phyloP scores from a whole-genome alignment of 2,888 invertebrate genomes.

The Synanthedon formicaeformis region DNA sequence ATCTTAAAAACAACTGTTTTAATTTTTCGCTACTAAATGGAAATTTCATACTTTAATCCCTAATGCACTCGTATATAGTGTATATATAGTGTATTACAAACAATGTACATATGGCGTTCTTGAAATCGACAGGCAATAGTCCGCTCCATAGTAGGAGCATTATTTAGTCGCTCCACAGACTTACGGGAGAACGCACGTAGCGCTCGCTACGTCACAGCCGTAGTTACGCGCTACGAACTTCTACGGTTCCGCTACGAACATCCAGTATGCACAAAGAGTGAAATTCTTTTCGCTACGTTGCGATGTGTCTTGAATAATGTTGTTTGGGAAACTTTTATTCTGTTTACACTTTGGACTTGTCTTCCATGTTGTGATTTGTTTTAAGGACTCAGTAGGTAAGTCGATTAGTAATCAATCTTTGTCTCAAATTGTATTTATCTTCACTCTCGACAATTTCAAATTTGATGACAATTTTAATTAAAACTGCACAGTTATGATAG shows the following conservation, averaged over 20 bases:
- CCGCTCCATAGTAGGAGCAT: slow-evolving; percentile 12
- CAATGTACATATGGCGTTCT: slow-evolving; percentile 51
- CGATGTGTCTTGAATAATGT: slow-evolving; percentile 63
- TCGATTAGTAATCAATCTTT: slow-evolving; percentile 8
- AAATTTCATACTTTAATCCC: too few species aligned
- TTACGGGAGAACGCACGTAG: slow-evolving; percentile 39
- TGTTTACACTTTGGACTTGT: slow-evolving; percentile 66
- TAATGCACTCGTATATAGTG: neutral
- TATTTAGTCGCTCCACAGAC: slow-evolving; percentile 40
- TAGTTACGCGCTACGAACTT: slow-evolving; percentile 27
- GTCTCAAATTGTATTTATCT: neutral
- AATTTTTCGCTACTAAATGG: too few species aligned
- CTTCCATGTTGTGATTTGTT: slow-evolving; percentile 68
- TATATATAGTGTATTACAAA: neutral
- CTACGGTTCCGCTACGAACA: slow-evolving; percentile 15
- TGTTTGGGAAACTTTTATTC: slow-evolving; percentile 63
- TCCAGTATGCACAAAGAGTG: slow-evolving; percentile 24
- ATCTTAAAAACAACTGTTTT: too few species aligned
- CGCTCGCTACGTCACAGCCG: slow-evolving; percentile 25
- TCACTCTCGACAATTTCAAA: neutral
- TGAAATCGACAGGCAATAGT: slow-evolving; percentile 22
- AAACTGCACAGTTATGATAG: slow-evolving; percentile 5
- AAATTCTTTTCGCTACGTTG: slow-evolving; percentile 34
- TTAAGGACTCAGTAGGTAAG: slow-evolving; percentile 64
- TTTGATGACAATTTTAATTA: neutral